Evolutionary conservation across 2,888 invertebrate species (phyloP).

Genomic region (Cataglyphis rosenhaueri): DNA sequence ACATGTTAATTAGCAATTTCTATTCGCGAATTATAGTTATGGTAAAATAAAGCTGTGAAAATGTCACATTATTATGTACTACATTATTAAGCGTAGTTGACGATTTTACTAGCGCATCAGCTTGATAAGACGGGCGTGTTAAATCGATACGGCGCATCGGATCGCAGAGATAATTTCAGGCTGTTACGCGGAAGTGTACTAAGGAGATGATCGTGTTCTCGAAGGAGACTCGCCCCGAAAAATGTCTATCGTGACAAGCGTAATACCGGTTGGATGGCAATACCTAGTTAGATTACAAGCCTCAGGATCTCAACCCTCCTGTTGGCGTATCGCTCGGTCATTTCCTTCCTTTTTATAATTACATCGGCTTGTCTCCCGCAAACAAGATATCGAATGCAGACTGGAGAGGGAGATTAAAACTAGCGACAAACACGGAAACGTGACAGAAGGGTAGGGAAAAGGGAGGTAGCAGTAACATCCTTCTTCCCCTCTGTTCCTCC

Average conservation of each 20-base stretch:
- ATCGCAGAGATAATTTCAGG: conserved; percentile 64
- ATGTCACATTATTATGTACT: conserved; percentile 2
- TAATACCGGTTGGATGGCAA: conserved; percentile 71
- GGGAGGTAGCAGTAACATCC: conserved; percentile 55
- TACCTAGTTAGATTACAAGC: conserved; percentile 74
- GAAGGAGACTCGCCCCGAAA: conserved; percentile 63
- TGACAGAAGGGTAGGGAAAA: conserved; percentile 30
- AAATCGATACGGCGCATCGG: conserved; percentile 64
- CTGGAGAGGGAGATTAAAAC: conserved; percentile 76
- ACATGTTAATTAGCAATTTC: neutral
- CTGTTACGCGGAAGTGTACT: conserved; percentile 63
- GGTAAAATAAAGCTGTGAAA: neutral
- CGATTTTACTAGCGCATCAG: conserved; percentile 3
- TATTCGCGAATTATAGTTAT: neutral
- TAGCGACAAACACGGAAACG: conserved; percentile 75
- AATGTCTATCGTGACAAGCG: conserved; percentile 67
- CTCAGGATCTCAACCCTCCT: conserved; percentile 54
- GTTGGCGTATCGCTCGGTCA: conserved; percentile 54
- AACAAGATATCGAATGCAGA: conserved; percentile 70
- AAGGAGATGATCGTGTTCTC: conserved; percentile 67
- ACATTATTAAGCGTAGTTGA: neutral
- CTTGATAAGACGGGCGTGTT: conserved; percentile 54
- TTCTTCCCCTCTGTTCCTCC: conserved; percentile 19
- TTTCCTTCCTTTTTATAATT: conserved; percentile 80
- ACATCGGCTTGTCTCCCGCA: conserved; percentile 68